Base-by-base conservation (phyloP, 2,888 invertebrate genomes). In the Cryptophagus acutangulus region DNA sequence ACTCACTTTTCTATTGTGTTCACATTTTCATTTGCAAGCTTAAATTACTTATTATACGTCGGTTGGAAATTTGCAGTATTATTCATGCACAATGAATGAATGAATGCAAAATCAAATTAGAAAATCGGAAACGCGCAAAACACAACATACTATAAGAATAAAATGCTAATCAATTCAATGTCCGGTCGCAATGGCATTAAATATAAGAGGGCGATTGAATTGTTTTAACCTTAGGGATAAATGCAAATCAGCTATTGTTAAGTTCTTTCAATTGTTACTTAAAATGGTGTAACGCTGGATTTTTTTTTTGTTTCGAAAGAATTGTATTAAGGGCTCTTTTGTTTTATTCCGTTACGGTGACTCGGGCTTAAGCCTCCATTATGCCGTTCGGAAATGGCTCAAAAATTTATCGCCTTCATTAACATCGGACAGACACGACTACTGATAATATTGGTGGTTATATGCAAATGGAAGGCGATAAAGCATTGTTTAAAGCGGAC, bases 201-300 rank as follows among this genome's bases (percentile, higher is more conserved):
- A n/a, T n/a, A n/a, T n/a, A n/a, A n/a, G n/a, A n/a, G n/a, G n/a
- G n/a, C n/a, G n/a, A 54, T 58, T 58, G 61, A 61, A 61, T 61
- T 62, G 59, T 61, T 60, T 60, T 57, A 57, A 53, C 55, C 57
- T 51, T 51, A 58, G 59, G 62, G 60, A 61, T 58, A 56, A 61
- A 64, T 64, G 63, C 62, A 62, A 62, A 62, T 62, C 60, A 56
- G 57, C 55, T 58, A 59, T 62, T 62, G 62, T 62, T 59, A 50
- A 53, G 55, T 59, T 58, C 57, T 58, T 58, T 59, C 58, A 57
- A 58, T 59, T 57, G 59, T 59, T 61, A 61, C 62, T 62, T 62
- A 60, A 60, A 60, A 59, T 54, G 52, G 57, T 56, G 58, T 60
- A 57, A 54, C 55, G 56, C 49, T 53, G 49, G 52, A 49, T 51